Conservation (phyloP, 2,113 vertebrate genomes). For the Strix uralensis region DNA sequence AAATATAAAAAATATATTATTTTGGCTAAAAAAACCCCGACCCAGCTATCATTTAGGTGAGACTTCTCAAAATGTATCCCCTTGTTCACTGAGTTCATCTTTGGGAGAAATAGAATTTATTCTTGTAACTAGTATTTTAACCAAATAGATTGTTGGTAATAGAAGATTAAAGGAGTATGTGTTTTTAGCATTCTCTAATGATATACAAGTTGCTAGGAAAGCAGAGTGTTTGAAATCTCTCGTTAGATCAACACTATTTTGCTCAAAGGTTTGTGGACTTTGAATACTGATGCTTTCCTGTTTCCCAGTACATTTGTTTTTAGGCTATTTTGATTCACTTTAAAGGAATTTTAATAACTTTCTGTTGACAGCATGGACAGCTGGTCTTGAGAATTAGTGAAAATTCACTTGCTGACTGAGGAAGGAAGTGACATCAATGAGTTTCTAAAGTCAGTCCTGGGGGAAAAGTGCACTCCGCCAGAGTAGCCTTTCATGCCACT, state of each 20-base stretch:
- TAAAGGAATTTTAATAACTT: conserved; percentile 88
- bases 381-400: conserved; percentile 84
- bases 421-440: conserved; percentile 87
- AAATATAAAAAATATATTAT: conserved; percentile 7
- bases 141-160: conserved; percentile 58
- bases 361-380: conserved; percentile 83
- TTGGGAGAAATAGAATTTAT: conserved; percentile 45
- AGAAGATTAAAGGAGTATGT: conserved; percentile 71
- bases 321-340: conserved; percentile 86
- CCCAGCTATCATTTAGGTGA: not conserved
- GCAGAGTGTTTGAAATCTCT: conserved; percentile 77
- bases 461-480: conserved; percentile 63
- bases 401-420: conserved; percentile 82
- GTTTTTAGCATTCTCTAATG: conserved; percentile 74
- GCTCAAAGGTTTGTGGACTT: conserved; percentile 85
- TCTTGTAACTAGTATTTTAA: conserved; percentile 51
- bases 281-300: conserved; percentile 87
- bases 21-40: not conserved
- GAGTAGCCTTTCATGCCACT: conserved; percentile 76
- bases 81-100: conserved; percentile 39
- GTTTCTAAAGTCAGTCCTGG: conserved; percentile 76
- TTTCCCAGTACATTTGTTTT: conserved; percentile 84
- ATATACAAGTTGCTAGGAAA: conserved; percentile 73
- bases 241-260: conserved; percentile 79
- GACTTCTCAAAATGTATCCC: conserved; percentile 18